A percentile compares a stretch with the other conserved stretches of the same genome.
Conservation (phyloP, 2,797 vertebrate genomes). For the Pangasius macronema region DNA sequence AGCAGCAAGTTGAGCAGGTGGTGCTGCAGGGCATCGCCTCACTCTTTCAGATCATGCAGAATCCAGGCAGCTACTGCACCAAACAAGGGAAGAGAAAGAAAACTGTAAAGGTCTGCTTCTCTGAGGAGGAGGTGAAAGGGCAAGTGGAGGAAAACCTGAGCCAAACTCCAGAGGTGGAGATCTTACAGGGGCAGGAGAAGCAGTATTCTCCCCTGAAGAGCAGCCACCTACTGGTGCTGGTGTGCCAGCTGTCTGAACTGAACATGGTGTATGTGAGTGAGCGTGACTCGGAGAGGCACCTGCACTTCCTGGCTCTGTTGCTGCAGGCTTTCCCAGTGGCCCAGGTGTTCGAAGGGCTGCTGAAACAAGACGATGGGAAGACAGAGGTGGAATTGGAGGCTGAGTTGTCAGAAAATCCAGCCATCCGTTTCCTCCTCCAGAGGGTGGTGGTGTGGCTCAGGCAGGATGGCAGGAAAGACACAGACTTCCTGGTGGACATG, state of each 20-base stretch:
- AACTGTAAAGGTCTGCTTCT: slow-evolving; percentile 82
- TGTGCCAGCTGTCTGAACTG: slow-evolving; percentile 86
- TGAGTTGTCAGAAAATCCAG: slow-evolving; percentile 71
- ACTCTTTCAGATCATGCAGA: slow-evolving; percentile 85
- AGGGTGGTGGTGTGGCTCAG: slow-evolving; percentile 85
- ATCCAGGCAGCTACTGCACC: slow-evolving; percentile 68
- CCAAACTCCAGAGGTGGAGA: slow-evolving; percentile 36
- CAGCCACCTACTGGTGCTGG: slow-evolving; percentile 84
- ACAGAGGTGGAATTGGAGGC: slow-evolving; percentile 43
- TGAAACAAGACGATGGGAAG: slow-evolving; percentile 66
- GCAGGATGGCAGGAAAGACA: slow-evolving; percentile 77
- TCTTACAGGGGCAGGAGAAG: slow-evolving; percentile 62
- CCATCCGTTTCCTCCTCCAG: slow-evolving; percentile 82
- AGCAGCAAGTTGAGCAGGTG: slow-evolving; percentile 70
- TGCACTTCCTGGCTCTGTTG: slow-evolving; percentile 87
- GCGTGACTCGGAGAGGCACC: slow-evolving; percentile 85
- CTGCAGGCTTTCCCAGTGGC: slow-evolving; percentile 84
- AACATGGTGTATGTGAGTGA: slow-evolving; percentile 86
- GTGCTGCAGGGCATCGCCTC: slow-evolving; percentile 80
- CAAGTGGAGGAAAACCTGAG: slow-evolving; percentile 59
- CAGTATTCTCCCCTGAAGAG: slow-evolving; percentile 66
- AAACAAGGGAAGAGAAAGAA: slow-evolving; percentile 75
- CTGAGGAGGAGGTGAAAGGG: slow-evolving; percentile 68
- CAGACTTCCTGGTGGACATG: slow-evolving; percentile 87
- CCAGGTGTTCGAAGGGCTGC: slow-evolving; percentile 82